Base-by-base conservation (phyloP, 92 coral and sea anemone species). In the Umimayanthus kanabou region DNA sequence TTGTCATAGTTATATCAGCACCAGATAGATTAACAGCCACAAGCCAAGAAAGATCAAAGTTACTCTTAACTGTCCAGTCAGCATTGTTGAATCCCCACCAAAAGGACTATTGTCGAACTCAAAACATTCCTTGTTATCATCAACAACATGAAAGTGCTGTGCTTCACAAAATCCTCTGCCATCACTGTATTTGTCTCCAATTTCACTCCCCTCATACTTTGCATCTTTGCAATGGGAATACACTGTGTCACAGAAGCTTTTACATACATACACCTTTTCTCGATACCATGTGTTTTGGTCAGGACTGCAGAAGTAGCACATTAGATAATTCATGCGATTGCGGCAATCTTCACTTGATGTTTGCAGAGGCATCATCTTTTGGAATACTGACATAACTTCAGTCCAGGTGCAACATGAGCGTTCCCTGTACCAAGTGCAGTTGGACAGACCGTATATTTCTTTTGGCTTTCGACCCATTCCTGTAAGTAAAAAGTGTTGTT, bases 301-400 rank as follows among this genome's bases (percentile, higher is more conserved):
- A 6, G 98, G 98, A 77, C 98, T 96, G 83, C 98, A 96, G 93
- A 95, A 95, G 73, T 92, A 96, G 79, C 98, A 96, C 98, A 96
- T 96, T 39, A 96, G 82, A 82, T 96, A 96, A 83, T 96, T 96
- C 93, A 96, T 89, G 49, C 88, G 96, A 77, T 96, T 88, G 85
- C 92, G 91, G 78, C 98, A 96, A 23, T 94, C 93, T 49, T 92
- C 70, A 53, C 88, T 92, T 20, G 92, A 85, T 5, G 94, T 92
- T 26, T 91, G 90, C 9, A 96, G 85, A 42, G 94, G 90, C 84
- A 94, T 90, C 96, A 96, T 95, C 39, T 92, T 93, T 64, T 81
- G 84, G 87, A 95, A 96, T 45, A 90, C 93, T 69, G 98, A 95
- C 15, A 98, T 95, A 30, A 95, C 98, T 84, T 96, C 98, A 75